Evolutionary conservation across 30 jellyfish, hydroid and myxozoan species (phyloP).

Genomic region (Haliclystus octoradiatus): DNA sequence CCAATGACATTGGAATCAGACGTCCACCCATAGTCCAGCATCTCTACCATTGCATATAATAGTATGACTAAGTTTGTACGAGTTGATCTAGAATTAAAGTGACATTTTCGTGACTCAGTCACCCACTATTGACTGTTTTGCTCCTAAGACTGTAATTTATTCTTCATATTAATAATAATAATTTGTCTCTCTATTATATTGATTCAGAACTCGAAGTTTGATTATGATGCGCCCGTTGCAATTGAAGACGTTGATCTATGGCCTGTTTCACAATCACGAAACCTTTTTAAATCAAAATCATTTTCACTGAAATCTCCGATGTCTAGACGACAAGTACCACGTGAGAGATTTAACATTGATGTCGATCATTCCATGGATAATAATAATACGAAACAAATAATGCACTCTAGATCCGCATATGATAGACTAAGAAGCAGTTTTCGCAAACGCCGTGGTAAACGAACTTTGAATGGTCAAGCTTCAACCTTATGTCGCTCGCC

Average conservation of each 20-base stretch:
- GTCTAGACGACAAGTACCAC: neutral
- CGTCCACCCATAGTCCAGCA: too few species aligned
- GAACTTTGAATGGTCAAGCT: neutral
- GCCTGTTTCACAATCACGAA: neutral
- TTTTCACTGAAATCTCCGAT: neutral
- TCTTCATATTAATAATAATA: too few species aligned
- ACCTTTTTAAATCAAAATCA: neutral
- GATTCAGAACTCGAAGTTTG: too few species aligned
- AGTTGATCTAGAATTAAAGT: too few species aligned
- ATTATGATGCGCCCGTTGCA: neutral
- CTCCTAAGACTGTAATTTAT: too few species aligned
- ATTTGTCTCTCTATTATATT: too few species aligned
- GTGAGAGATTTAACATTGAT: neutral
- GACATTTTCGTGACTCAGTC: too few species aligned
- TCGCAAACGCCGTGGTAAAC: neutral
- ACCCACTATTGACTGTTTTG: too few species aligned
- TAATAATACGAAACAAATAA: neutral
- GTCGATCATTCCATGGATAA: neutral
- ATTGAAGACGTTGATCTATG: neutral
- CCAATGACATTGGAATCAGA: too few species aligned
- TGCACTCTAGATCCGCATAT: neutral
- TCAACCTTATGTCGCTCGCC: neutral
- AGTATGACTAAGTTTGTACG: too few species aligned
- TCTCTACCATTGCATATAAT: too few species aligned
- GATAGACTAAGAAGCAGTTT: neutral